Evolutionary conservation across 2,113 vertebrate species (phyloP), one percentile per base, ranked within the genome.

Genomic region (Nycticorax nycticorax): DNA sequence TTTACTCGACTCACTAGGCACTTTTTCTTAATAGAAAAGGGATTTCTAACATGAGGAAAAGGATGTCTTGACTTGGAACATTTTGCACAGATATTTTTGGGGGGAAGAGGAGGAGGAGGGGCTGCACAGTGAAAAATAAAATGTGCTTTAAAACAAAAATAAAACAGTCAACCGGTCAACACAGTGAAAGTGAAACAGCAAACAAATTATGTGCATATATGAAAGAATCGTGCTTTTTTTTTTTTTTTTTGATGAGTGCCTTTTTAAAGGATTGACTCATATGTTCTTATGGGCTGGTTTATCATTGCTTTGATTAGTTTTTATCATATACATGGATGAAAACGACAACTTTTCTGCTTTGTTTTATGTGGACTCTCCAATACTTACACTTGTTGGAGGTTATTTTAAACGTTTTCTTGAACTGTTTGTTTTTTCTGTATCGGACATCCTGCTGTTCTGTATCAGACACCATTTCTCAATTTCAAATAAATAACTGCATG

Each of bases 161-260:
- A 33, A 41, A 32, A 30, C 10, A 62, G 17, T 55, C 45, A 35
- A 9, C 5, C 3, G 14, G 39, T n/a, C 33, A 66, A 64, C 14
- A 12, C 2, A 30, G 35, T 63, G 18, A 9, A 57, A 85, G 18
- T 39, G 32, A 55, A 68, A 74, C 5, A 56, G 14, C 23, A 80
- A 79, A 37, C 8, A 30, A 41, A 41, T 17, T 56, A 5, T 30
- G 52, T 53, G 22, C 24, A 57, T 53, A 37, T 9, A 26, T 45
- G 9, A 57, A 81, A 55, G 12, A 43, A 52, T 22, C 0, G 2
- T 10, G 4, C n/a, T 3, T 9, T 28, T n/a, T 30, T 12, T 26
- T 26, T 78, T 17, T 35, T 28, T 2, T 48, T 41, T 28, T 57
- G 1, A 15, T 12, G 11, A 53, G 8, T 28, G 14, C 7, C 3